A percentile compares a stretch with the other conserved stretches of the same genome.
Conservation (phyloP, 2,113 vertebrate genomes). For the Grammomys dolichurus region DNA sequence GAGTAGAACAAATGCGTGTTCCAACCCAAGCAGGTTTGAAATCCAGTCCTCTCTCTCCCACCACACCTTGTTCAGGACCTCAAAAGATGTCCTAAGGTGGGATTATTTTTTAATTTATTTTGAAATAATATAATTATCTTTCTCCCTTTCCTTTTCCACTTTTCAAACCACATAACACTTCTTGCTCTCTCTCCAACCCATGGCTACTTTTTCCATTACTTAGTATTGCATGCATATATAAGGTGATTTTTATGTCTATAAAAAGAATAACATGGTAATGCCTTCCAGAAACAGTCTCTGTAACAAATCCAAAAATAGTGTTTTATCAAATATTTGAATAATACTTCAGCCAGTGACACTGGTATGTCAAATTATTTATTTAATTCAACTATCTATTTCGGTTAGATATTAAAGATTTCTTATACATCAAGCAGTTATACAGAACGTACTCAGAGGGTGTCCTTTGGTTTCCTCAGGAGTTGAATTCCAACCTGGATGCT, state of each 20-base stretch:
- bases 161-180: background rate
- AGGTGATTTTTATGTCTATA: background rate
- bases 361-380: background rate
- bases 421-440: background rate
- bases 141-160: background rate
- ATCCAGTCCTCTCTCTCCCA: background rate
- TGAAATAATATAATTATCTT: background rate
- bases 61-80: background rate
- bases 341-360: background rate
- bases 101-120: background rate
- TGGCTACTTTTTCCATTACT: background rate
- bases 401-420: background rate
- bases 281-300: background rate
- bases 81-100: background rate
- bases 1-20: background rate
- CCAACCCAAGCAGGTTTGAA: background rate
- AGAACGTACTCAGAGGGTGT: background rate
- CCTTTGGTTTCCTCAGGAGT: background rate
- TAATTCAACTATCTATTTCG: background rate
- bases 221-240: background rate
- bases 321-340: background rate
- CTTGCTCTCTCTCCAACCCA: background rate
- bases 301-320: background rate
- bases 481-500: background rate
- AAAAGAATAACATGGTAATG: background rate